Evolutionary conservation across 2,113 vertebrate species (phyloP).

Genomic region (Anolis sagrei): DNA sequence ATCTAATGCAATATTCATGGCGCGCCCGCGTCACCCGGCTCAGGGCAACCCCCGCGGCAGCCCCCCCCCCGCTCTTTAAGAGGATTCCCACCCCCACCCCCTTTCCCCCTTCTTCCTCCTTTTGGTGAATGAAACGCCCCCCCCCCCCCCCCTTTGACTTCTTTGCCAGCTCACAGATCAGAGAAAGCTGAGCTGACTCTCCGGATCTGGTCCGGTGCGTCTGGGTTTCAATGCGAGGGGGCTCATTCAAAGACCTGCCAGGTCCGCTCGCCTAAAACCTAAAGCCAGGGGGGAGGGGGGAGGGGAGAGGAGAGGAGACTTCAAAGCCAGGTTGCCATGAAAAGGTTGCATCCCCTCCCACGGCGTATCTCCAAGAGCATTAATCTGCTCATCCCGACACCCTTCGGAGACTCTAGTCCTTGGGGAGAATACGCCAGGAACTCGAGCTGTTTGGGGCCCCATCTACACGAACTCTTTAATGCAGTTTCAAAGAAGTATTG

Average conservation of each 20-base stretch:
- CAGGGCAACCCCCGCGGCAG: neutral
- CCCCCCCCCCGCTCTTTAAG: neutral
- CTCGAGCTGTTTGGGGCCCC: no score
- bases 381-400: no score
- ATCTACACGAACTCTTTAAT: no score
- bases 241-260: no score
- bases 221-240: constrained; percentile 67
- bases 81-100: neutral
- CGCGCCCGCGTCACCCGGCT: neutral
- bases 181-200: constrained; percentile 76
- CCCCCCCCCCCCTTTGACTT: neutral
- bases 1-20: constrained; percentile 41
- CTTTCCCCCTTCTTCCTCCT: neutral
- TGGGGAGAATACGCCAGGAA: no score
- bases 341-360: constrained; percentile 12
- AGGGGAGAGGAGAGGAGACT: constrained; percentile 45
- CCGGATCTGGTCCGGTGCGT: constrained; percentile 77
- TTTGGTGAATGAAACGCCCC: constrained; percentile 79
- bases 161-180: constrained; percentile 81
- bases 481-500: no score
- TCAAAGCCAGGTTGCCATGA: constrained; percentile 52
- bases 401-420: no score
- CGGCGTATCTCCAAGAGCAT: constrained; percentile 27
- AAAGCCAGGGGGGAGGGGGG: constrained; percentile 48
- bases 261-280: constrained; percentile 66